Percentiles rank a stretch among this genome's conserved stretches.
Conservation (phyloP, 2,888 invertebrate genomes). For the Gari tellinella region DNA sequence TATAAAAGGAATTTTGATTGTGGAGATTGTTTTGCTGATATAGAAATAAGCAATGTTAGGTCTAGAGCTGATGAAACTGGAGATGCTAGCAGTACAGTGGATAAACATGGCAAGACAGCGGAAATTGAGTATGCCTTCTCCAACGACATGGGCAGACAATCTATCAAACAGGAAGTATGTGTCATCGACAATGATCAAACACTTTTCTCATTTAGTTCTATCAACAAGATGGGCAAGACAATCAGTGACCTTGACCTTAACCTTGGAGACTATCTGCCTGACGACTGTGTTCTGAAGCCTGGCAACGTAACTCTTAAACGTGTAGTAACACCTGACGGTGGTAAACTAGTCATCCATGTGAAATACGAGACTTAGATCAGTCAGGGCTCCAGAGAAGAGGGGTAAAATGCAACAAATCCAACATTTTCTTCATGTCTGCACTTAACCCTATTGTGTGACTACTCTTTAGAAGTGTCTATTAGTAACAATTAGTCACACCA, state of each 20-base stretch:
- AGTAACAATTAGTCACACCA: too few species aligned
- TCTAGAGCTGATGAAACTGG: background rate
- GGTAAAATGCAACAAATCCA: too few species aligned
- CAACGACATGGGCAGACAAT: constrained; percentile 23
- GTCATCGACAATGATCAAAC: constrained; percentile 26
- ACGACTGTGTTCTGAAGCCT: constrained; percentile 36
- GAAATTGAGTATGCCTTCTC: constrained; percentile 26
- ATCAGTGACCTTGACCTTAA: constrained; percentile 43
- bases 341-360: constrained; percentile 32
- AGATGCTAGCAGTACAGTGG: background rate
- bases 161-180: constrained; percentile 28
- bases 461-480: too few species aligned
- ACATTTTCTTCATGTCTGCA: too few species aligned
- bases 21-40: too few species aligned
- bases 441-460: too few species aligned
- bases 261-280: constrained; percentile 44
- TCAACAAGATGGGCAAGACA: constrained; percentile 18
- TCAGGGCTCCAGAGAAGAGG: too few species aligned
- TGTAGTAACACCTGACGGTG: constrained; percentile 37
- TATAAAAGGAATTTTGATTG: too few species aligned
- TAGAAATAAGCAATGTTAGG: background rate
- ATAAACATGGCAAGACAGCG: background rate
- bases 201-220: constrained; percentile 22
- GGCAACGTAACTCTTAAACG: constrained; percentile 34
- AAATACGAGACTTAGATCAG: constrained; percentile 26